A percentile compares a stretch with the other conserved stretches of the same genome.
Conservation (phyloP, 2,888 invertebrate genomes). For the Pterostichus niger region DNA sequence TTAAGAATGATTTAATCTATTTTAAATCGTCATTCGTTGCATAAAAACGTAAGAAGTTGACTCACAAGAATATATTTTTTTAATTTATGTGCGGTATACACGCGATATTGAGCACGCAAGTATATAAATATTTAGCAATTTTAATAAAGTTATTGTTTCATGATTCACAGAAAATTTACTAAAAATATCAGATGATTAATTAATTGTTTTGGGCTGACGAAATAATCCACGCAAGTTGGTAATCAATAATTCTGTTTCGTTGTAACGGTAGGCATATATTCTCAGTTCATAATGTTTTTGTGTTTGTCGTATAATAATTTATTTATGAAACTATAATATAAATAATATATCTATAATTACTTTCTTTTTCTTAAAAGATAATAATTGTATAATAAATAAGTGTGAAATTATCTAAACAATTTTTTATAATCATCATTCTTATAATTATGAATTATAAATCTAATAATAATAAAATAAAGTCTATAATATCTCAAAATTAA, state of each 20-base stretch:
- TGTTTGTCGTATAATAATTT: not conserved
- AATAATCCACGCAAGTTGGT: slow-evolving; percentile 21
- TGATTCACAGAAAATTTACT: slow-evolving; percentile 36
- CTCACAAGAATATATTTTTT: slow-evolving; percentile 24
- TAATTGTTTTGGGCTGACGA: slow-evolving; percentile 7
- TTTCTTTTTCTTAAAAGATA: too few species aligned
- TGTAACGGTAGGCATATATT: not conserved
- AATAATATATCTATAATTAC: too few species aligned
- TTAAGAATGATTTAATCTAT: slow-evolving; percentile 36
- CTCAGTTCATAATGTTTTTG: not conserved
- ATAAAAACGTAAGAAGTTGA: slow-evolving; percentile 45
- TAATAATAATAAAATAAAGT: too few species aligned
- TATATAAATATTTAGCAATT: slow-evolving; percentile 49
- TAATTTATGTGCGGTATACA: slow-evolving; percentile 35
- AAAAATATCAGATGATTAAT: slow-evolving; percentile 33
- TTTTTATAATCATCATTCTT: too few species aligned
- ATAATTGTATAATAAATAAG: too few species aligned
- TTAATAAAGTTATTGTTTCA: slow-evolving; percentile 54
- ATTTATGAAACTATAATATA: not conserved
- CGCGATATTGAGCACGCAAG: slow-evolving; percentile 48
- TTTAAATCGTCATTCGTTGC: slow-evolving; percentile 10
- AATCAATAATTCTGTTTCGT: slow-evolving; percentile 6
- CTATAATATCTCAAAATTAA: too few species aligned
- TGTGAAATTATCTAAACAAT: too few species aligned
- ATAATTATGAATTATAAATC: too few species aligned